phyloP scores from a whole-genome alignment of 2,888 invertebrate species.

The Drosophila neutralis region DNA sequence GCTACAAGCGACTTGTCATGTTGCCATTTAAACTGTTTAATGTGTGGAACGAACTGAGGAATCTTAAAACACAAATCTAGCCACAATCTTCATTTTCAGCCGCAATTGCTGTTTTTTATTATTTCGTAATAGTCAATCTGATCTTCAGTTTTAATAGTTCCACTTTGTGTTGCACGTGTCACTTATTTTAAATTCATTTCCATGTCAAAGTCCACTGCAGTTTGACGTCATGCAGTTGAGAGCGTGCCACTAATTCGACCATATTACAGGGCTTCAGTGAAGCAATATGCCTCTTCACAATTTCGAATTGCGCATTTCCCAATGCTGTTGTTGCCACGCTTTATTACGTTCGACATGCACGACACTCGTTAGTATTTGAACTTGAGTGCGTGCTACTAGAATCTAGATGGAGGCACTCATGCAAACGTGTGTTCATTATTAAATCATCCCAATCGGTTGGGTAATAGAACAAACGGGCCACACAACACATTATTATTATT shows the following conservation, averaged over 20 bases:
- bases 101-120: constrained; percentile 6
- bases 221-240: constrained; percentile 15
- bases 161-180: constrained; percentile 20
- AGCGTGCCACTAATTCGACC: constrained; percentile 50
- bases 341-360: constrained; percentile 60
- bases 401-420: constrained; percentile 7
- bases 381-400: constrained; percentile 27
- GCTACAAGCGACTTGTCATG: constrained; percentile 40
- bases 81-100: constrained; percentile 17
- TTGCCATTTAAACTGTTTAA: constrained; percentile 59
- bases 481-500: background rate
- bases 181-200: constrained; percentile 16
- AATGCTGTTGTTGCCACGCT: constrained; percentile 21
- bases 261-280: constrained; percentile 9
- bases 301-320: constrained; percentile 42
- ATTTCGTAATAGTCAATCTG: constrained; percentile 1
- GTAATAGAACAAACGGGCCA: constrained; percentile 3
- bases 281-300: constrained; percentile 5
- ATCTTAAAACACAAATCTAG: constrained; percentile 40
- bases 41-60: constrained; percentile 59
- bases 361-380: constrained; percentile 35
- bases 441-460: constrained; percentile 18
- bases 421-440: constrained; percentile 18
- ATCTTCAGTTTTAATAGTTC: constrained; percentile 14
- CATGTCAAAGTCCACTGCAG: constrained; percentile 4